Base-by-base conservation (phyloP, 2,113 vertebrate genomes). In the Bothrops jararaca region DNA sequence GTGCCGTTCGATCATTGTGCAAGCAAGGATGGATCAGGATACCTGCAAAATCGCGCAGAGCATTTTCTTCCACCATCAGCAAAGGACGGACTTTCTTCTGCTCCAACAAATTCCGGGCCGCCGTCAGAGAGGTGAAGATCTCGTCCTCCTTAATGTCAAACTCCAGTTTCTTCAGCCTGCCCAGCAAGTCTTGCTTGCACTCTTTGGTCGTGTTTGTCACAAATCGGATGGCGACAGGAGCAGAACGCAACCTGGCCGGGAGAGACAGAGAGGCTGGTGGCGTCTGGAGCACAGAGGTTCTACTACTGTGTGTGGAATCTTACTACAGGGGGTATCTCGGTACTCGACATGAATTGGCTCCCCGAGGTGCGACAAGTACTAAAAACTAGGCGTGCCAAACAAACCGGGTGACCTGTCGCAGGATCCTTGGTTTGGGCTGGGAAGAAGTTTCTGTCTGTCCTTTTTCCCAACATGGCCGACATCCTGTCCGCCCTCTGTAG, bases 151-250 rank as follows among this genome's bases (percentile, higher is more conserved):
- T 95, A 20, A 99, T 97, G 95, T 99, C 97, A 93, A 99, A 99
- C 0, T 98, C 97, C 92, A 99, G 96, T 15, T 95, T 96, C 0
- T 92, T 97, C 95, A 99, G 95, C 91, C 98, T 96, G 93, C 98
- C 98, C 94, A 99, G 94, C 86, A 99, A 96, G 88, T 97, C 98
- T 93, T 96, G 97, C 96, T 99, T 99, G 96, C 98, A 98, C 93
- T 99, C 99, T 95, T 99, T 99, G 0, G 99, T 99, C 0, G 99
- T 99, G 95, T 99, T 99, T 13, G 98, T 99, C 90, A 99, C 99
- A 96, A 99, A 99, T 9, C 98, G 98, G 90, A 99, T 96, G 20
- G 96, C 93, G 0, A 99, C 95, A 0, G 98, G 97, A 50, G 98
- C 95, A 1, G 94, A 69, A 2, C 98, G 98, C 86, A 99, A 97